Evolutionary conservation across 2,888 invertebrate species (phyloP), one percentile per base, ranked within the genome.

Genomic region (Liodrosophila aerea): DNA sequence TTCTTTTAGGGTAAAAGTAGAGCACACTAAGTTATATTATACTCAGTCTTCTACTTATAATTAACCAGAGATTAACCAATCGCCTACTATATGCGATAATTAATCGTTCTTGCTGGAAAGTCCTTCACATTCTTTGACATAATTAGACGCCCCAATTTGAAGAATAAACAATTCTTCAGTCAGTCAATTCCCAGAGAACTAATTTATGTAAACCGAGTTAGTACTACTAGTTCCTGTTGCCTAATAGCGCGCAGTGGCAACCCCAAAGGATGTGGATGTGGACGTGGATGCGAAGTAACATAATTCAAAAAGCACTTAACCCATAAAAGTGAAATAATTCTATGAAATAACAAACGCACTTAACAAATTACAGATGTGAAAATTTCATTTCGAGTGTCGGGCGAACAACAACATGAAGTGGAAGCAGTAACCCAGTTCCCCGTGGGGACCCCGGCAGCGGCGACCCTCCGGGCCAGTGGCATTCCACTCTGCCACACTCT

Each of bases 321-420:
- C 75, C 86, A 86, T 73, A 85, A 85, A 86, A 86, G 69, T 81
- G 83, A 83, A 83, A 83, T 85, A 85, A 85, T 83, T 77, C 75
- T 73, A 64, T 80, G 75, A 80, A 85, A 85, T 77, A 75, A 86
- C 78, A 85, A 86, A 88, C 88, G 87, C 89, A 89, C 88, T 89
- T 89, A 89, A 89, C 88, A 89, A 89, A 89, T 89, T 89, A 89
- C 89, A 89, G 89, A 89, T 89, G 88, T 86, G 88, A 89, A 88
- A 87, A 88, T 88, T 88, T 88, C 87, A 88, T 88, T 87, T 87
- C 53, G 73, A 76, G 69, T 80, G 74, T 80, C 68, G 52, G 49
- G 54, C 40, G 47, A 47, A 18, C 46, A 51, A 22, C 29, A 9
- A 8, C 33, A 39, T 4, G 15, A 34, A 15, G 22, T 22, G 13